Percentiles rank a stretch among this genome's conserved stretches.
phyloP scores from a whole-genome alignment of 2,113 vertebrate genomes.

The Sisor rabdophorus region DNA sequence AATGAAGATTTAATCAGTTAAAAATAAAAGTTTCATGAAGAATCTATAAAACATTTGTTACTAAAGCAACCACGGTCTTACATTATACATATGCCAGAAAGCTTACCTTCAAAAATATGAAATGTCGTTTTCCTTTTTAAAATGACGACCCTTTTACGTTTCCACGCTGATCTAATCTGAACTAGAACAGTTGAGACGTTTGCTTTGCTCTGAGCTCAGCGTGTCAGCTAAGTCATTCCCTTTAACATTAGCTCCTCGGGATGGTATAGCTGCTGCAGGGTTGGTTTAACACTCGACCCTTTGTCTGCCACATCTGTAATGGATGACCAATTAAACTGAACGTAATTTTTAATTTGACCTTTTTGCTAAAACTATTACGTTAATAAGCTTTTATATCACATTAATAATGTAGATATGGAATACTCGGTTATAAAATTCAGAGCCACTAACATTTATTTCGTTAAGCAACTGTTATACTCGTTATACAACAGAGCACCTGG shows the following conservation, averaged over 20 bases:
- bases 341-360: neutral
- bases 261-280: neutral
- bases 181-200: neutral
- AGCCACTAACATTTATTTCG: too few relatives aligned
- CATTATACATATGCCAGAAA: neutral
- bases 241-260: neutral
- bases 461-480: too few relatives aligned
- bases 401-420: neutral
- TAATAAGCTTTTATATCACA: neutral
- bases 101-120: neutral
- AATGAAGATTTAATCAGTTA: neutral
- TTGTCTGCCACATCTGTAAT: neutral
- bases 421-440: neutral
- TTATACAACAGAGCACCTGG: too few relatives aligned
- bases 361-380: neutral
- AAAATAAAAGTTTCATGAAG: too few relatives aligned
- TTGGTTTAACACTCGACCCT: slow-evolving; percentile 48
- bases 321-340: neutral
- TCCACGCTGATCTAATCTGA: neutral
- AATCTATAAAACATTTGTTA: neutral
- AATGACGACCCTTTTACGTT: neutral
- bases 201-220: neutral
- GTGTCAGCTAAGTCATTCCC: neutral
- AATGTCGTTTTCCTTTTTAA: neutral
- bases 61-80: too few relatives aligned